Evolutionary conservation across 1,140 invertebrate genomes (phyloP).

Genomic region (Aphidius gifuensis): DNA sequence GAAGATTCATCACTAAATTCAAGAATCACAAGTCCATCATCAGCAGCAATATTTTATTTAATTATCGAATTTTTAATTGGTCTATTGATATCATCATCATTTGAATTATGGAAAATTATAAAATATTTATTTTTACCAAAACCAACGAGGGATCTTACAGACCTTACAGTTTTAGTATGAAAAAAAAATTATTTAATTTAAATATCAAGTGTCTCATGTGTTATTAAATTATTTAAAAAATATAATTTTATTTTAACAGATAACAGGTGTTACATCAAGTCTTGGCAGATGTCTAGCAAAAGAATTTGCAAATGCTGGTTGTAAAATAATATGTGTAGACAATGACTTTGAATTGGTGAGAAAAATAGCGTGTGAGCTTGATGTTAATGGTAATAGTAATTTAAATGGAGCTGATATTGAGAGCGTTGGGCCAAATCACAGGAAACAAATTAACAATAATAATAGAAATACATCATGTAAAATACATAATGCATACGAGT

Average conservation of each 20-base stretch:
- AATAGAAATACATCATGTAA: constrained; percentile 1
- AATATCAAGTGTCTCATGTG: background rate
- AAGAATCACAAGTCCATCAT: constrained; percentile 31
- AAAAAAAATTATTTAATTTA: constrained; percentile 1
- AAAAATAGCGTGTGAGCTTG: constrained; percentile 32
- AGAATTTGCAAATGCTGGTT: constrained; percentile 45
- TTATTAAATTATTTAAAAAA: background rate
- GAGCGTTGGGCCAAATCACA: constrained; percentile 26
- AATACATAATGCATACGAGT: constrained; percentile 38
- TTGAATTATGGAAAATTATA: constrained; percentile 35
- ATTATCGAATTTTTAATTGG: constrained; percentile 42
- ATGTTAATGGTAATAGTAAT: background rate
- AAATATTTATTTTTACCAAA: constrained; percentile 40
- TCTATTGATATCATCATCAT: constrained; percentile 31
- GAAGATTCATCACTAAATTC: constrained; percentile 28
- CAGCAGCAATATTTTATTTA: constrained; percentile 40
- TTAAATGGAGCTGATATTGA: constrained; percentile 25
- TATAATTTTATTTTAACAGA: constrained; percentile 31
- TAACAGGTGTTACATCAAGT: constrained; percentile 44
- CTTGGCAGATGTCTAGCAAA: constrained; percentile 43
- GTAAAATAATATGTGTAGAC: constrained; percentile 48
- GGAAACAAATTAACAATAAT: constrained; percentile 26
- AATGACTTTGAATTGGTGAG: constrained; percentile 30
- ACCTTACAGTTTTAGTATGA: constrained; percentile 45
- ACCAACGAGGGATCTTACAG: constrained; percentile 44